phyloP scores from a whole-genome alignment of 2,113 vertebrate genomes.

The Oncorhynchus mykiss region DNA sequence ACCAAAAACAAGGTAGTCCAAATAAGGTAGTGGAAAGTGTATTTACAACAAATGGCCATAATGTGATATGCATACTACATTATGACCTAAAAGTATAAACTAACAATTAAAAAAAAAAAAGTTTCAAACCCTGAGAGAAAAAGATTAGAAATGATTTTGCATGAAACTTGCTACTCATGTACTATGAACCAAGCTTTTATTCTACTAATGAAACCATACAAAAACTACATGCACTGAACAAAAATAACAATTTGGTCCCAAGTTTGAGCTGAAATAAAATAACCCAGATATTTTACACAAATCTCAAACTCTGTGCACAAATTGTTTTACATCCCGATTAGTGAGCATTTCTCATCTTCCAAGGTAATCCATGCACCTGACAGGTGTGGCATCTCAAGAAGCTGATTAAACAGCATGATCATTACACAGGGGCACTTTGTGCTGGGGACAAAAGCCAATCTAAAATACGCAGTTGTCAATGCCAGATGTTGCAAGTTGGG shows the following conservation, averaged over 20 bases:
- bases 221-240: conserved; percentile 6
- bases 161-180: conserved; percentile 49
- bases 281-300: conserved; percentile 23
- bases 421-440: no score
- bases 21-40: conserved; percentile 81
- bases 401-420: no score
- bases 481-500: no score
- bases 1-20: neutral
- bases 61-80: conserved; percentile 70
- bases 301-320: neutral
- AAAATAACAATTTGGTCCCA: conserved; percentile 44
- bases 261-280: conserved; percentile 56
- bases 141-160: conserved; percentile 63
- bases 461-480: no score
- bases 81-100: conserved; percentile 43
- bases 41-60: conserved; percentile 78
- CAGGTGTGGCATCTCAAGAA: no score
- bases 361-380: no score
- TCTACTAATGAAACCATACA: conserved; percentile 47
- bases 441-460: no score
- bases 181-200: conserved; percentile 56
- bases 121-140: conserved; percentile 67
- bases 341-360: no score
- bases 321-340: no score
- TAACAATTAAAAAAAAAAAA: conserved; percentile 63